Percentiles rank a stretch among this genome's conserved stretches.
Evolutionary conservation across 2,888 invertebrate genomes (phyloP).

Genomic region (Ceriagrion tenellum): DNA sequence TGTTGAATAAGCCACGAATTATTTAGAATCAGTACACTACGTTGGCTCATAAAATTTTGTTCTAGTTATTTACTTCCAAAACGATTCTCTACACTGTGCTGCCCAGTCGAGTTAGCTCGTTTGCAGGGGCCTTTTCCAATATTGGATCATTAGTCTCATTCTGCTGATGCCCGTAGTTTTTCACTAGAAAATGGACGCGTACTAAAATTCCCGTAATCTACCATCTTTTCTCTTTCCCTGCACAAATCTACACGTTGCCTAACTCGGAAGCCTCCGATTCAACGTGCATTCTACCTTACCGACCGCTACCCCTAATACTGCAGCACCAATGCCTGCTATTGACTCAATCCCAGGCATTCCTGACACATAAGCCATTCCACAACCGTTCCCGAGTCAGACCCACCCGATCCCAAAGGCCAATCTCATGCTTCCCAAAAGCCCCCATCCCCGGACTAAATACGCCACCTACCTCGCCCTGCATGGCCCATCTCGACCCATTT

Average conservation of each 20-base stretch:
- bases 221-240: not conserved
- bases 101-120: not conserved
- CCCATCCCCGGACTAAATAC: not conserved
- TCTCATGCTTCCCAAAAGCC: not conserved
- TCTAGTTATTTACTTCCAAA: not conserved
- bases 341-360: not conserved
- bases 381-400: not conserved
- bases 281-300: not conserved
- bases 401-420: not conserved
- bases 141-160: conserved; percentile 2
- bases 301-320: not conserved
- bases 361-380: not conserved
- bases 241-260: not conserved
- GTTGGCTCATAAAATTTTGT: not conserved
- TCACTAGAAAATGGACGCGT: not conserved
- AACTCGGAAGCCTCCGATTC: not conserved
- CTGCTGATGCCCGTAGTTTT: not conserved
- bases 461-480: conserved; percentile 6
- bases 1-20: too few species aligned
- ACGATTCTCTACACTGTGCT: not conserved
- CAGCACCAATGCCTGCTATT: not conserved
- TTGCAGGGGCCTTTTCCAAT: not conserved
- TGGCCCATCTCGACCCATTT: not conserved
- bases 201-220: not conserved
- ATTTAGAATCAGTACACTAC: too few species aligned